phyloP scores from a whole-genome alignment of 2,888 invertebrate species.

The Lepas anatifera region DNA sequence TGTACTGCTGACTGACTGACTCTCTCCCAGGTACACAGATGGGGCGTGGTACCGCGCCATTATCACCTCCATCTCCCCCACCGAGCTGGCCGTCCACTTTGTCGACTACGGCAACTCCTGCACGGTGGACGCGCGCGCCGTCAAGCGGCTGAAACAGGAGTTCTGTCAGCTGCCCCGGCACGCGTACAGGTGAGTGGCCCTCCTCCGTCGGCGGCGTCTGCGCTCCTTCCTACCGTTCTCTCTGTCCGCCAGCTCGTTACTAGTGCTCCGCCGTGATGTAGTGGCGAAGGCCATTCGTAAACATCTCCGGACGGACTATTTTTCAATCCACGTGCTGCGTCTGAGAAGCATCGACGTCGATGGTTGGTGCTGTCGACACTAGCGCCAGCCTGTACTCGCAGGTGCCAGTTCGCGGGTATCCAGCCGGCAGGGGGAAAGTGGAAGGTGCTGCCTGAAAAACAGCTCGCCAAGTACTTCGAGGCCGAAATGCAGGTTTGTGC shows the following conservation, averaged over 20 bases:
- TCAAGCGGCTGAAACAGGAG: neutral
- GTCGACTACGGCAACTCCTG: slow-evolving; percentile 2
- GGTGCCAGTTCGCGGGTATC: neutral
- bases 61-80: neutral
- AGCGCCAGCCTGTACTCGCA: no score
- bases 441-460: neutral
- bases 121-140: neutral
- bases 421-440: neutral
- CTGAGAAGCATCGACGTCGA: no score
- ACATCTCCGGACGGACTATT: no score
- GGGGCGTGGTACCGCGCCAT: neutral
- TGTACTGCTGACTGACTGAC: no score
- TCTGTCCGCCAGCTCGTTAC: no score
- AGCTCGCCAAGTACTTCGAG: slow-evolving; percentile 5
- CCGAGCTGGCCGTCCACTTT: neutral
- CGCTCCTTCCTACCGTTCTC: no score
- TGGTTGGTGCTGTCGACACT: no score
- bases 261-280: no score
- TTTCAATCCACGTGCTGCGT: no score
- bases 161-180: neutral
- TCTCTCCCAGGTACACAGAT: neutral
- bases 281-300: no score
- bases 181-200: neutral
- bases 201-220: neutral
- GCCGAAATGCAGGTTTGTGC: neutral